Conservation (phyloP, 1,140 invertebrate species). For the Monochamus saltuarius region DNA sequence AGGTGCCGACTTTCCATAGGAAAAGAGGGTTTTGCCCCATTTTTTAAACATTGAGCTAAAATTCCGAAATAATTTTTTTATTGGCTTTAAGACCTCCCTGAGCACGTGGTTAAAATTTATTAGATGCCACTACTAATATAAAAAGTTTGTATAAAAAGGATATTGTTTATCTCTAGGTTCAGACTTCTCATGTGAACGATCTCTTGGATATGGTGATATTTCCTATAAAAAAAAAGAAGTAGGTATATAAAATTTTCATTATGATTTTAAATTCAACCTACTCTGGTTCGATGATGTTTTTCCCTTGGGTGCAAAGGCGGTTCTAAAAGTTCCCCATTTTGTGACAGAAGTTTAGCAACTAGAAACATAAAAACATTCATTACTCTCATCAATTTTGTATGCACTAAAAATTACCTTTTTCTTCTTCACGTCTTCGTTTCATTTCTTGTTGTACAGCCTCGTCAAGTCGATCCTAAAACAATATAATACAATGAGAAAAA, state of each 20-base stretch:
- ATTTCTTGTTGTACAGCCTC: constrained; percentile 65
- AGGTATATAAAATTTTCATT: constrained; percentile 14
- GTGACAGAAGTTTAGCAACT: constrained; percentile 53
- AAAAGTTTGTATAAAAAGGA: constrained; percentile 61
- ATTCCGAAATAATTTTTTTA: too few species aligned
- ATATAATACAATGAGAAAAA: not conserved
- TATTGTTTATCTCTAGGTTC: constrained; percentile 77
- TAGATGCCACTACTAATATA: constrained; percentile 6
- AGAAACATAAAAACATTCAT: constrained; percentile 26
- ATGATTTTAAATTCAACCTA: constrained; percentile 11
- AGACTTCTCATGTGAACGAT: constrained; percentile 66
- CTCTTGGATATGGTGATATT: constrained; percentile 66
- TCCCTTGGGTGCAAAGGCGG: constrained; percentile 51
- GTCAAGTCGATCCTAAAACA: constrained; percentile 65
- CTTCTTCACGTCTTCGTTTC: constrained; percentile 72
- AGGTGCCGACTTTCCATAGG: too few species aligned
- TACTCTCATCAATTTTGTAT: constrained; percentile 17
- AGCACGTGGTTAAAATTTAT: too few species aligned
- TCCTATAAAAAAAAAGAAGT: constrained; percentile 59
- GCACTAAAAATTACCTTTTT: constrained; percentile 62
- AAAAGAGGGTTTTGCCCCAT: too few species aligned
- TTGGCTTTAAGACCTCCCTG: too few species aligned
- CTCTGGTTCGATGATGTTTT: constrained; percentile 60
- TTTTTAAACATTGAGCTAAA: too few species aligned
- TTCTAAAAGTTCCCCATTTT: constrained; percentile 60